phyloP scores from a whole-genome alignment of 2,888 invertebrate species.

The Malthinus flaveolus region DNA sequence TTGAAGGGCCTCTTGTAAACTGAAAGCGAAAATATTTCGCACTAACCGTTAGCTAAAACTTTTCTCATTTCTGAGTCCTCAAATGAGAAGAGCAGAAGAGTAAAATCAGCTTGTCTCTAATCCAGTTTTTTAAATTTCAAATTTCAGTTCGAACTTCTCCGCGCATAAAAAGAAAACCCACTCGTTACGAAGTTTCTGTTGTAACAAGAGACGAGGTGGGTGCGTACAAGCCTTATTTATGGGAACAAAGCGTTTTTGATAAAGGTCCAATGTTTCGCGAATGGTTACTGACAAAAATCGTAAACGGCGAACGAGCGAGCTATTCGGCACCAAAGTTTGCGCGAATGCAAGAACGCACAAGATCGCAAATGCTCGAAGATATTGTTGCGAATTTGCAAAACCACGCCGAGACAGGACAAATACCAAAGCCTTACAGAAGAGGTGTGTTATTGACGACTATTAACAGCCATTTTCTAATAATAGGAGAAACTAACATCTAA shows the following conservation, averaged over 20 bases:
- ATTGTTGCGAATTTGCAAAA: constrained; percentile 92
- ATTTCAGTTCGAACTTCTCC: constrained; percentile 81
- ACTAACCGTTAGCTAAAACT: no score
- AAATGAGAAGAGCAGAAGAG: no score
- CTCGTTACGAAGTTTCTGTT: constrained; percentile 88
- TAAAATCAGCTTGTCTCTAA: neutral
- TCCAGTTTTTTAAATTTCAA: neutral
- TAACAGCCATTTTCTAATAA: neutral
- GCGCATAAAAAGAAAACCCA: constrained; percentile 81
- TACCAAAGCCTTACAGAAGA: constrained; percentile 90
- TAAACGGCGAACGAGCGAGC: constrained; percentile 90
- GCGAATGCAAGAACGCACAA: constrained; percentile 90
- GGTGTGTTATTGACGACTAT: constrained; percentile 52
- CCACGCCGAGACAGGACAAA: constrained; percentile 93
- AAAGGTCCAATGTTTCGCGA: constrained; percentile 95
- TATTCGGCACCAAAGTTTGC: constrained; percentile 95
- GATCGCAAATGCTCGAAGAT: constrained; percentile 93
- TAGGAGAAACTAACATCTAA: neutral
- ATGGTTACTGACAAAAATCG: constrained; percentile 91
- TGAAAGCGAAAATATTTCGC: no score
- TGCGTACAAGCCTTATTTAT: constrained; percentile 92
- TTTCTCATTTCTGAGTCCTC: no score
- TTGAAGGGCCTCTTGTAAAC: no score
- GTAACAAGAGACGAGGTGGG: constrained; percentile 94
- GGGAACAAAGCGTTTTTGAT: constrained; percentile 93